A percentile compares a stretch with the other conserved stretches of the same genome.
Evolutionary conservation across 2,888 invertebrate species (phyloP).

Genomic region (Mayetiola destructor): DNA sequence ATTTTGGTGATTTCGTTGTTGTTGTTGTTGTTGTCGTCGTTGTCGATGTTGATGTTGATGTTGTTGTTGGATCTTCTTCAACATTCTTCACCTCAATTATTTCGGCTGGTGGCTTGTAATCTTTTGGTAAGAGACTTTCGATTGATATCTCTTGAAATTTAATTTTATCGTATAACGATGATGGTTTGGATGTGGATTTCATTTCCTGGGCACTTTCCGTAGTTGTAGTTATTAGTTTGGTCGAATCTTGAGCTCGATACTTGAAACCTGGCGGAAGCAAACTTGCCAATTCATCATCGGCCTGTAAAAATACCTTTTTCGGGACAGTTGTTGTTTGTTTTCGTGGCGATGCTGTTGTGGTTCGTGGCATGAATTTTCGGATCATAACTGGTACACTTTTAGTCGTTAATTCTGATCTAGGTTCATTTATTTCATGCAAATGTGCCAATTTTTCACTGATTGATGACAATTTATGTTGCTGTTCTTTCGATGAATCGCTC

Average conservation of each 20-base stretch:
- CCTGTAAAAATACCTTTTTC: not conserved
- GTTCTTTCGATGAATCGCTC: not conserved
- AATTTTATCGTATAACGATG: slow-evolving; percentile 43
- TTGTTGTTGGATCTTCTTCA: not conserved
- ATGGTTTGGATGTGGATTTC: slow-evolving; percentile 33
- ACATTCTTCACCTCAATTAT: not conserved
- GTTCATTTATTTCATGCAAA: slow-evolving; percentile 40
- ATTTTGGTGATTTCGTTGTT: slow-evolving; percentile 15
- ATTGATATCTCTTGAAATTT: slow-evolving; percentile 40
- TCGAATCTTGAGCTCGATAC: not conserved
- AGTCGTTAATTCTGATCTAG: slow-evolving; percentile 38
- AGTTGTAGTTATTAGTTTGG: slow-evolving; percentile 8
- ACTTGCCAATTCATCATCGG: not conserved
- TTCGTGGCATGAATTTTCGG: slow-evolving; percentile 47
- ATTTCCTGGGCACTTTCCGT: slow-evolving; percentile 16
- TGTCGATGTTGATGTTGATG: not conserved
- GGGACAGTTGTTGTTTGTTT: slow-evolving; percentile 15
- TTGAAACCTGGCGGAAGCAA: slow-evolving; percentile 8
- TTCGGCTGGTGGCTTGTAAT: slow-evolving; percentile 31
- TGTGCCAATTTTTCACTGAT: slow-evolving; percentile 1
- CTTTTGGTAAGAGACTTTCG: slow-evolving; percentile 41
- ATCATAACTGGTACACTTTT: slow-evolving; percentile 47
- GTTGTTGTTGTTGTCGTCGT: not conserved
- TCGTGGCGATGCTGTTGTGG: slow-evolving; percentile 26
- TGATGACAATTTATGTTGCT: not conserved